Evolutionary conservation across 2,888 invertebrate species (phyloP), one percentile per base, ranked within the genome.

Genomic region (Anorthoa munda): DNA sequence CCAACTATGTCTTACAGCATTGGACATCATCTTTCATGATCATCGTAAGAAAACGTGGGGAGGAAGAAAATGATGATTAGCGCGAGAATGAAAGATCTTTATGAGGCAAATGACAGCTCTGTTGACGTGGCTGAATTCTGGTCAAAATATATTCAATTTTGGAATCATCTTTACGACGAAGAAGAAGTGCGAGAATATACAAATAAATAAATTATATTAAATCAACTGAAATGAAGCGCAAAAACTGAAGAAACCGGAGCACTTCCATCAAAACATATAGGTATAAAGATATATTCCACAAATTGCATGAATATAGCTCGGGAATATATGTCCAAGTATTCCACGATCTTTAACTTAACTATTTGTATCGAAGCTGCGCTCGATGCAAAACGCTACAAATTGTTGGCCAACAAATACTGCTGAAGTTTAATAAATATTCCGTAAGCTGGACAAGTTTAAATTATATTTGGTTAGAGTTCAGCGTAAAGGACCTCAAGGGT

Each of bases 381-480:
- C 26, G 15, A 67, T 56, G 50, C 59, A 23, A 50, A 73, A 7
- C 50, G 18, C 55, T 26, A 65, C 66, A 77, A 69, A 72, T 74
- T 72, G 71, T 80, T 83, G 56, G 56, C 83, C 68, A 78, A 81
- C 81, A 77, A 69, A 77, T 68, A 74, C 13, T 45, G 75, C 65
- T 69, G 17, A 65, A 79, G 58, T 72, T 60, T 17, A 58, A 48
- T 68, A 75, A 81, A 85, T 75, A 77, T 79, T 72, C 66, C 68
- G 66, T 68, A 63, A 76, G 61, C 83, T 60, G 72, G 66, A 58
- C 66, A 77, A 84, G 83, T 84, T 84, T 83, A 83, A 85, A 85
- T 83, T 85, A 83, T 85, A 83, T 84, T 85, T 75, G 68, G 76
- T 45, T 26, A 46, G 63, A 81, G 85, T 81, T 81, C 45, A 26